Conservation (phyloP, 2,113 vertebrate genomes). For the Meleagris gallopavo region DNA sequence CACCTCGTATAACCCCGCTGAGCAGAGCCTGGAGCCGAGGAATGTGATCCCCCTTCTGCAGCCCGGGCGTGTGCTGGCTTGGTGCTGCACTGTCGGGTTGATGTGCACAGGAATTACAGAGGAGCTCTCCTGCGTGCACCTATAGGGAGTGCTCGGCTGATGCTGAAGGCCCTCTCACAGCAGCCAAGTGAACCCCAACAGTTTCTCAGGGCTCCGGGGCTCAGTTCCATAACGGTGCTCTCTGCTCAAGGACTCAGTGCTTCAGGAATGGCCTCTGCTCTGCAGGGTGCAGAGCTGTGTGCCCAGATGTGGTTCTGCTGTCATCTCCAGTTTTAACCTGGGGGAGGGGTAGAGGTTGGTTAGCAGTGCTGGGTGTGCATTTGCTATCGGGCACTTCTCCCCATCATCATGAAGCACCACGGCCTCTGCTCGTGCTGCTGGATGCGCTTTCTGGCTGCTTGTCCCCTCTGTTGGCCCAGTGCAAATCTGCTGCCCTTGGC, state of each 20-base stretch:
- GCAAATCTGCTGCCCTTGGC: accelerated
- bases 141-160: accelerated
- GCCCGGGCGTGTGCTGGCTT: accelerated
- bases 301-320: not conserved
- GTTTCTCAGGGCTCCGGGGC: accelerated
- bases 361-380: too few relatives aligned
- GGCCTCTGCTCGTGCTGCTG: not conserved
- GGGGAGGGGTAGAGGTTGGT: not conserved
- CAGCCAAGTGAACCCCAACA: accelerated
- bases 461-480: too few relatives aligned
- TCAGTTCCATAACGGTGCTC: accelerated
- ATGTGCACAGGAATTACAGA: accelerated
- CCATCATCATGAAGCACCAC: not conserved
- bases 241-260: accelerated
- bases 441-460: not conserved
- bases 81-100: accelerated
- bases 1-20: too few relatives aligned
- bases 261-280: too few relatives aligned
- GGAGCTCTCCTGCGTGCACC: accelerated
- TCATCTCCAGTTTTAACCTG: not conserved
- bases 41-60: not conserved
- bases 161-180: not conserved
- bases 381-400: not conserved
- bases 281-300: accelerated
- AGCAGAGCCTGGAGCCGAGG: not conserved